Evolutionary conservation across 2,888 invertebrate genomes (phyloP).

Genomic region (Drosophila cracens): DNA sequence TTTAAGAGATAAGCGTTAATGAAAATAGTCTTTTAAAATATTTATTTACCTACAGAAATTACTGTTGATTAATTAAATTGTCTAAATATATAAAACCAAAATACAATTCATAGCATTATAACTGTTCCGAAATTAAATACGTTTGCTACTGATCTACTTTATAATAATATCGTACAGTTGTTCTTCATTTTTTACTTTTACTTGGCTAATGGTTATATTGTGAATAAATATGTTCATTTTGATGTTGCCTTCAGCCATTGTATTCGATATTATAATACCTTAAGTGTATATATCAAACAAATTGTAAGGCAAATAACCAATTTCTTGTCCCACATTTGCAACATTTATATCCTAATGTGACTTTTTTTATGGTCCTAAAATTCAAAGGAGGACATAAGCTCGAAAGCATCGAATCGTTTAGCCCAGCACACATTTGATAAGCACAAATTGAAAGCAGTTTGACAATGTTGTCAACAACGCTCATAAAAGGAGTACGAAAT

Average conservation of each 20-base stretch:
- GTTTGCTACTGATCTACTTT: neutral
- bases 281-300: conserved; percentile 4
- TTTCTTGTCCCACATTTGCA: conserved; percentile 28
- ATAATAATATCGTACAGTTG: neutral
- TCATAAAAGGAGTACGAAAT: conserved; percentile 53
- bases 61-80: neutral
- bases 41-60: neutral
- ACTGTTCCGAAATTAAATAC: neutral
- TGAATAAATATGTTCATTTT: conserved; percentile 4
- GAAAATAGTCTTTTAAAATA: neutral
- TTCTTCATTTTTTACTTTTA: neutral
- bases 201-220: conserved; percentile 13
- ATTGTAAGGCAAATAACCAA: conserved; percentile 21
- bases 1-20: neutral
- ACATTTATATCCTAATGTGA: conserved; percentile 14
- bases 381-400: conserved; percentile 8
- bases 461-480: conserved; percentile 64
- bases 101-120: neutral
- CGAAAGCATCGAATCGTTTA: conserved; percentile 21
- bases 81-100: neutral
- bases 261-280: neutral
- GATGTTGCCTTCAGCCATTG: neutral
- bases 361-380: conserved; percentile 23
- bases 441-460: conserved; percentile 62
- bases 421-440: conserved; percentile 44